phyloP scores from a whole-genome alignment of 2,113 vertebrate genomes.

The Corythornis cristatus region DNA sequence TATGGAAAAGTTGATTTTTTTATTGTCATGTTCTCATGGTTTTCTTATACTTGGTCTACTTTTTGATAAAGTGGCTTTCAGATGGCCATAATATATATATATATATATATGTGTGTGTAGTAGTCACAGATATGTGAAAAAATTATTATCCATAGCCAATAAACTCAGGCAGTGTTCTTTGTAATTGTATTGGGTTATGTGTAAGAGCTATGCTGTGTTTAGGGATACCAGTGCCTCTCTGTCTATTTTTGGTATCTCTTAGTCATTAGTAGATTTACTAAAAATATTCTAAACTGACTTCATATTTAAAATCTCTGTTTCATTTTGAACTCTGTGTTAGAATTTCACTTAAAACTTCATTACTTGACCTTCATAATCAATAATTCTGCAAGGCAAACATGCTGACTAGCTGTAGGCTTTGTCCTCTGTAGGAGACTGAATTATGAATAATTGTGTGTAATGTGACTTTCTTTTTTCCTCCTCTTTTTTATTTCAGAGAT shows the following conservation, averaged over 20 bases:
- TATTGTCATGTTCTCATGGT: background rate
- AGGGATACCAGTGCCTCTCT: background rate
- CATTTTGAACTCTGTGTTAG: background rate
- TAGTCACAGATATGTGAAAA: background rate
- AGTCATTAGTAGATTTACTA: background rate
- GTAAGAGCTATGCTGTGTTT: background rate
- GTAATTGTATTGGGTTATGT: background rate
- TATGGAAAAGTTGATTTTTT: background rate
- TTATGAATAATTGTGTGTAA: background rate
- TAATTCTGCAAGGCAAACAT: constrained; percentile 5
- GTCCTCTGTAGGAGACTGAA: constrained; percentile 13
- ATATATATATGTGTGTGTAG: too few species aligned
- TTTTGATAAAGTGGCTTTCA: background rate
- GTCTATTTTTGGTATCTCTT: background rate
- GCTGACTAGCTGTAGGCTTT: background rate
- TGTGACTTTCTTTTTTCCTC: background rate
- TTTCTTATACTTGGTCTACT: background rate
- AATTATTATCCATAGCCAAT: background rate
- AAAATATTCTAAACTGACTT: background rate
- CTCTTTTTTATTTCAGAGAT: constrained; percentile 45
- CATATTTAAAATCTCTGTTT: background rate
- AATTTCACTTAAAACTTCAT: constrained; percentile 28
- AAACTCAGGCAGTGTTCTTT: background rate
- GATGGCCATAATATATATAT: background rate
- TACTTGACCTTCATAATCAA: constrained; percentile 3